Conservation (phyloP, 2,113 vertebrate species). For the Cyphomyrus plagiostoma region DNA sequence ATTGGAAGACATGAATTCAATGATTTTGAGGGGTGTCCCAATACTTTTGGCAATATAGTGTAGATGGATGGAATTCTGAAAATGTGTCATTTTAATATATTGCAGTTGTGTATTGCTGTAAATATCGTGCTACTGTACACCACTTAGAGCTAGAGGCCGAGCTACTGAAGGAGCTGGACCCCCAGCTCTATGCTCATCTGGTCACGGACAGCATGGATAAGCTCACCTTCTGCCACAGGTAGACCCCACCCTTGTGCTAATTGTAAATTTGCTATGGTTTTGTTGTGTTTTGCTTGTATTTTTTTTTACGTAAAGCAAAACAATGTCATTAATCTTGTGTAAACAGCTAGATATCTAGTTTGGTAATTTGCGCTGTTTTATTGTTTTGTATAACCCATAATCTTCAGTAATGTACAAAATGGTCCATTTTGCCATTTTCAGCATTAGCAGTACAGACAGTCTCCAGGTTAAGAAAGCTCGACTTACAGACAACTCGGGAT, state of each 20-base stretch:
- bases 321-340: neutral
- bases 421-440: neutral
- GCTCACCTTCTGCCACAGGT: slow-evolving; percentile 70
- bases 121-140: slow-evolving; percentile 1
- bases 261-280: neutral
- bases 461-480: neutral
- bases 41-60: no score
- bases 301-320: neutral
- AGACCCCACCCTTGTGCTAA: neutral
- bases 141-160: slow-evolving; percentile 60
- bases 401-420: neutral
- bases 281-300: neutral
- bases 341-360: neutral
- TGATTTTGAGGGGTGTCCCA: no score
- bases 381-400: neutral
- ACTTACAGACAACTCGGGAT: neutral
- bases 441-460: neutral
- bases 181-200: slow-evolving; percentile 58
- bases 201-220: slow-evolving; percentile 60
- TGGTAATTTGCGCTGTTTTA: neutral
- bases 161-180: slow-evolving; percentile 64
- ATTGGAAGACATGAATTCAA: no score
- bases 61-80: neutral
- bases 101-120: neutral
- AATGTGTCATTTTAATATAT: neutral